These are phyloP conservation scores for Xylota sylvarum DNA, from an alignment of 2,888 invertebrate genomes.

Conservation along the genomic window DNA sequence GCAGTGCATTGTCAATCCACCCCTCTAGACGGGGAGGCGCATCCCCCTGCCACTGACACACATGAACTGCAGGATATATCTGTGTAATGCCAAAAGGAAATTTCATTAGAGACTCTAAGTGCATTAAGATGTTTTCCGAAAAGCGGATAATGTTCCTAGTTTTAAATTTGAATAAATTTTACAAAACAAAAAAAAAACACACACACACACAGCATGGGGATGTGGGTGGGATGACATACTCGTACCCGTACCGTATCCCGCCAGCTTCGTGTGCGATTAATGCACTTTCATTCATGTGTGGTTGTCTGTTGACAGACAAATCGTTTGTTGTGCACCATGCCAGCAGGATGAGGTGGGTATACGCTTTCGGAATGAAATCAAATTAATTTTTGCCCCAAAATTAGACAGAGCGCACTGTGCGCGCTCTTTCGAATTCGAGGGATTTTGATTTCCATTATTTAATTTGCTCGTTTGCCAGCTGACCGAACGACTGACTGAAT, in stretches of 20 bases:
- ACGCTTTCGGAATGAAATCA: slow-evolving; percentile 42
- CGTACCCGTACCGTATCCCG: neutral
- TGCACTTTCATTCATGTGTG: slow-evolving; percentile 55
- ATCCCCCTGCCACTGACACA: neutral
- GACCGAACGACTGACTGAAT: slow-evolving; percentile 32
- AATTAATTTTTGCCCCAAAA: slow-evolving; percentile 63
- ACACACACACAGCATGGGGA: neutral
- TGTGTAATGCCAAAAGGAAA: slow-evolving; percentile 71
- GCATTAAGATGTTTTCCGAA: slow-evolving; percentile 84
- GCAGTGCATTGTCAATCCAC: slow-evolving; percentile 37
- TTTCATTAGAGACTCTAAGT: slow-evolving; percentile 81
- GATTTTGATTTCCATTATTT: slow-evolving; percentile 62
- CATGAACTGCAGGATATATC: slow-evolving; percentile 45
- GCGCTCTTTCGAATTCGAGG: neutral
- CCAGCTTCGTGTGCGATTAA: slow-evolving; percentile 24
- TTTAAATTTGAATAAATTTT: slow-evolving; percentile 69
- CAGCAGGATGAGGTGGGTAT: neutral
- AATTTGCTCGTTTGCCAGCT: slow-evolving; percentile 61
- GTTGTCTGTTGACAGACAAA: slow-evolving; percentile 70
- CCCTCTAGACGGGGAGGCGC: neutral
- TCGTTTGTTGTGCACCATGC: slow-evolving; percentile 65
- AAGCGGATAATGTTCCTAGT: slow-evolving; percentile 74
- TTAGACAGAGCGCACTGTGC: slow-evolving; percentile 31
- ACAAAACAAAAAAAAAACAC: neutral
- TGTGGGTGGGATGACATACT: slow-evolving; percentile 4